A percentile compares a stretch with the other conserved stretches of the same genome.
phyloP scores from a whole-genome alignment of 2,888 invertebrate genomes.

The Thera obeliscata region DNA sequence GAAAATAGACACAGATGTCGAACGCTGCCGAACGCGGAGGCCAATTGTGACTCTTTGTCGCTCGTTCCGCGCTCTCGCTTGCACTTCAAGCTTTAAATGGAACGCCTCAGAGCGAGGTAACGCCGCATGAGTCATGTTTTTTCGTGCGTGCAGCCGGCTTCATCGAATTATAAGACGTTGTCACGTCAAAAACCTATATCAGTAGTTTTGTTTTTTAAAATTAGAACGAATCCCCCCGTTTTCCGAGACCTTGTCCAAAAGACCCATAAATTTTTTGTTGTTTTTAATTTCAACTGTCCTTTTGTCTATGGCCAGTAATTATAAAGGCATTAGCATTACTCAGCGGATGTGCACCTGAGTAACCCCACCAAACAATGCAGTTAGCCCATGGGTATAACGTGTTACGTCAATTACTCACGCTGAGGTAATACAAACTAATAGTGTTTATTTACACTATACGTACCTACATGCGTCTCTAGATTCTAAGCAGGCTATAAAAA shows the following conservation, averaged over 20 bases:
- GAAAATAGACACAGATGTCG: too few relatives aligned
- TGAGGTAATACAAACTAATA: not conserved
- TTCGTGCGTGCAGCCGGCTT: too few relatives aligned
- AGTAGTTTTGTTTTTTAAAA: not conserved
- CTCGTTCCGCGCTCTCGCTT: too few relatives aligned
- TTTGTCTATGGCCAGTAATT: constrained; percentile 31
- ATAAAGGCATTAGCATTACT: constrained; percentile 27
- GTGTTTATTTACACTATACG: not conserved
- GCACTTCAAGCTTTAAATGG: too few relatives aligned
- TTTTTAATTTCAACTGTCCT: constrained; percentile 24
- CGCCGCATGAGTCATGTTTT: too few relatives aligned
- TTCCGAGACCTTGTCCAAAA: not conserved
- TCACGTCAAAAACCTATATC: too few relatives aligned
- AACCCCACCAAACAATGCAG: constrained; percentile 20
- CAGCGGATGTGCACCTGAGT: constrained; percentile 30
- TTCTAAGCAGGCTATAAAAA: too few relatives aligned
- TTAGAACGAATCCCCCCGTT: not conserved
- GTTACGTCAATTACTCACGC: constrained; percentile 15
- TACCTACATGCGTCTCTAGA: too few relatives aligned
- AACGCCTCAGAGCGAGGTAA: too few relatives aligned
- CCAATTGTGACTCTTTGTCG: too few relatives aligned
- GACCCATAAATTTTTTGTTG: not conserved
- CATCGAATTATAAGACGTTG: too few relatives aligned
- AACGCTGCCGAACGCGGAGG: too few relatives aligned
- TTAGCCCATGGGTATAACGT: constrained; percentile 15